A percentile compares a stretch with the other conserved stretches of the same genome.
Evolutionary conservation across 1,140 invertebrate species (phyloP).

Genomic region (Drosophila dunni): DNA sequence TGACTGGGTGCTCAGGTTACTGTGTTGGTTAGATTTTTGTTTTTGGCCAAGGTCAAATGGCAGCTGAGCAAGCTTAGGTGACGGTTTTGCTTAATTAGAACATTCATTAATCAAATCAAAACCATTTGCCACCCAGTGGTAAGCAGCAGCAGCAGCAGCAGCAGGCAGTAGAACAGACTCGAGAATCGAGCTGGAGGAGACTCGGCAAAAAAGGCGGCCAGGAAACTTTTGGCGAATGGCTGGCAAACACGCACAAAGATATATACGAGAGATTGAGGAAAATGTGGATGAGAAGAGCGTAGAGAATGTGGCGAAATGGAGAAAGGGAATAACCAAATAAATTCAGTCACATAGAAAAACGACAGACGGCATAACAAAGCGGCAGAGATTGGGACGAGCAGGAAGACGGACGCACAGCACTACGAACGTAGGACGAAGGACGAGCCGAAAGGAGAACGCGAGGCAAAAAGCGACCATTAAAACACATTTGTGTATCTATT

Average conservation of each 20-base stretch:
- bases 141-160: conserved; percentile 34
- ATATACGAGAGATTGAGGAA: conserved; percentile 10
- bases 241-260: conserved; percentile 70
- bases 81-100: conserved; percentile 84
- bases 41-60: conserved; percentile 78
- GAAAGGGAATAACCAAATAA: conserved; percentile 63
- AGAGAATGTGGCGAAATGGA: conserved; percentile 18
- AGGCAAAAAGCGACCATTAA: conserved; percentile 76
- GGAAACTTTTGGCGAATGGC: conserved; percentile 77
- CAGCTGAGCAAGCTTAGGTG: conserved; percentile 68
- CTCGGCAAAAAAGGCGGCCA: conserved; percentile 40
- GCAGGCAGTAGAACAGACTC: conserved; percentile 23
- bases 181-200: conserved; percentile 23
- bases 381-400: conserved; percentile 68
- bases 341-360: conserved; percentile 81
- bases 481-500: conserved; percentile 83
- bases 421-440: conserved; percentile 35
- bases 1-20: neutral
- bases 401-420: conserved; percentile 39
- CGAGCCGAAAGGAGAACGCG: conserved; percentile 50
- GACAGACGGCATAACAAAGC: conserved; percentile 81
- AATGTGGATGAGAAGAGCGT: neutral
- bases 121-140: conserved; percentile 80
- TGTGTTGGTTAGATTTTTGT: conserved; percentile 43
- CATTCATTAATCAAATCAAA: conserved; percentile 84